These are phyloP conservation scores for Xestobium rufovillosum DNA, from an alignment of 2,888 invertebrate species.

Conservation along the genomic window DNA sequence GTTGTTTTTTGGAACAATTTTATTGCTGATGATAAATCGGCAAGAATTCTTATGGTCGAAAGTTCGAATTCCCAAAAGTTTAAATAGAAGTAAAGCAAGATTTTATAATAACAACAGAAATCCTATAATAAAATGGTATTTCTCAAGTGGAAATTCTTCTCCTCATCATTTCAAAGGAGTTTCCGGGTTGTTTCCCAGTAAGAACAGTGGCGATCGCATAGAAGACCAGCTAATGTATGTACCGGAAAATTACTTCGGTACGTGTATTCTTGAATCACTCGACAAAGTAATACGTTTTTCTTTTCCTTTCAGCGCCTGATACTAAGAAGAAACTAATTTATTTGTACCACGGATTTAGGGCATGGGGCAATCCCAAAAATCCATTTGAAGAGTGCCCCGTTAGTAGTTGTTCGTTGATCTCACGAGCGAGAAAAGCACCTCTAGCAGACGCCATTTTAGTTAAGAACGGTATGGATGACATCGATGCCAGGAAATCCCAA, in stretches of 20 bases:
- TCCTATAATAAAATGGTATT: conserved; percentile 75
- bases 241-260: conserved; percentile 61
- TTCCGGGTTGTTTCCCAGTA: conserved; percentile 70
- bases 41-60: too few species aligned
- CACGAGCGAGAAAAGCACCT: conserved; percentile 62
- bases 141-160: conserved; percentile 64
- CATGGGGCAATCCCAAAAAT: conserved; percentile 64
- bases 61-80: too few species aligned
- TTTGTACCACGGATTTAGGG: conserved; percentile 74
- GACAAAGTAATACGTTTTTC: too few species aligned
- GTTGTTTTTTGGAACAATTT: too few species aligned
- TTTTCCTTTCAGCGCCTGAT: conserved; percentile 34
- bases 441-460: conserved; percentile 83
- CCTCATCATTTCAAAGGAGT: conserved; percentile 48
- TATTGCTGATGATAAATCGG: too few species aligned
- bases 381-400: conserved; percentile 74
- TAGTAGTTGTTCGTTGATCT: conserved; percentile 74
- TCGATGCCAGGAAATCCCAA: conserved; percentile 57
- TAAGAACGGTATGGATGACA: conserved; percentile 74
- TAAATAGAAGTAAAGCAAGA: too few species aligned
- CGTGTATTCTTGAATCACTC: too few species aligned
- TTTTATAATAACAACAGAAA: too few species aligned
- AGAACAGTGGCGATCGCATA: conserved; percentile 64
- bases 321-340: conserved; percentile 62
- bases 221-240: conserved; percentile 82